Evolutionary conservation across 1,140 invertebrate species (phyloP).

Genomic region (Hylaeus volcanicus): DNA sequence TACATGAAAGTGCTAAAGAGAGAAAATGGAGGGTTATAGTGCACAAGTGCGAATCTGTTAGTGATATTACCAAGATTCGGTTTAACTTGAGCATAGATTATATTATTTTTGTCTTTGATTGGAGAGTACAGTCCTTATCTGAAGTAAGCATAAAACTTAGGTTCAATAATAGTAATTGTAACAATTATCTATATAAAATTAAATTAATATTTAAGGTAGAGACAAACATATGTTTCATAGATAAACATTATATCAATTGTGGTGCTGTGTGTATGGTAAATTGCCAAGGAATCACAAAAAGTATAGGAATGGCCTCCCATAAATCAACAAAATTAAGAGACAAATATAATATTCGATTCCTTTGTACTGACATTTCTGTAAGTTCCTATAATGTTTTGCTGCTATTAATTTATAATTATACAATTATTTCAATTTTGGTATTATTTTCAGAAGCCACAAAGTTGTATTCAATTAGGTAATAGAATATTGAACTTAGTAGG

Average conservation of each 20-base stretch:
- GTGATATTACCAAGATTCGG: slow-evolving; percentile 56
- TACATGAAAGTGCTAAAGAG: slow-evolving; percentile 60
- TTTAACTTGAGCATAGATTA: slow-evolving; percentile 71
- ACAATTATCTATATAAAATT: slow-evolving; percentile 3
- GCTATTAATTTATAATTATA: slow-evolving; percentile 13
- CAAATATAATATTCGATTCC: slow-evolving; percentile 72
- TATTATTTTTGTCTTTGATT: slow-evolving; percentile 75
- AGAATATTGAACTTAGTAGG: slow-evolving; percentile 70
- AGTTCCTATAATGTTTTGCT: slow-evolving; percentile 46
- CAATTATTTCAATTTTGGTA: slow-evolving; percentile 27
- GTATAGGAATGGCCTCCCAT: slow-evolving; percentile 60
- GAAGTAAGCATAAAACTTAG: slow-evolving; percentile 64
- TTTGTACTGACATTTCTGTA: slow-evolving; percentile 71
- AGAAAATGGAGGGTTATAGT: slow-evolving; percentile 63
- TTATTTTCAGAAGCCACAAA: slow-evolving; percentile 59
- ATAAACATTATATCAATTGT: slow-evolving; percentile 71
- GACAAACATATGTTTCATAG: slow-evolving; percentile 66
- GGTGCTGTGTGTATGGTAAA: slow-evolving; percentile 71
- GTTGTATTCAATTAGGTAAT: slow-evolving; percentile 58
- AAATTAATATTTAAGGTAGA: slow-evolving; percentile 69
- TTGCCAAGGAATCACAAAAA: slow-evolving; percentile 64
- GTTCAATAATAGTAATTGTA: neutral
- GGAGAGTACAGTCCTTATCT: slow-evolving; percentile 58
- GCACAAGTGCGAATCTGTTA: slow-evolving; percentile 72
- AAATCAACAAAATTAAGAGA: slow-evolving; percentile 65